Base-by-base conservation (phyloP, 2,888 invertebrate genomes). In the Odontocolon sp. region DNA sequence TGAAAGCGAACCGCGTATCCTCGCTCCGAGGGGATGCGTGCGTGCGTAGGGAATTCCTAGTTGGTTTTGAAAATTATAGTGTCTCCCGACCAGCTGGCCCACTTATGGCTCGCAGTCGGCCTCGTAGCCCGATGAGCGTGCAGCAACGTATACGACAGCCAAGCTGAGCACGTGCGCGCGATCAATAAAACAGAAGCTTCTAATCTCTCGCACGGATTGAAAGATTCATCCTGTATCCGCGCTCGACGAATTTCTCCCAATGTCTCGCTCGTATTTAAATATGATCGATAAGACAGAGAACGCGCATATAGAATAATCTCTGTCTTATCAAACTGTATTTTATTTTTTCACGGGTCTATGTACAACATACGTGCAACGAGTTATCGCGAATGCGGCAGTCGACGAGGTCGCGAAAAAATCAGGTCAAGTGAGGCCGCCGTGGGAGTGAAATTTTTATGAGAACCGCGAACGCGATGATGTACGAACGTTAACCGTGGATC, bases 151-250 rank as follows among this genome's bases (percentile, higher is more conserved):
- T 66, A 83, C 84, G 79, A 78, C 73, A 47, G 56, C 23, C 54
- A 40, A 70, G 52, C 18, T 23, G 75, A 88, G 83, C 88, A 88
- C 88, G 88, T 88, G 88, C 83, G 81, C 82, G 74, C 87, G 88
- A 88, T 88, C 88, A 88, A 88, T 88, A 88, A 87, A 71, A 84
- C 82, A 79, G 75, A 79, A 70, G 63, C 70, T 57, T 71, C 70
- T 75, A 63, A 74, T 70, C 67, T 75, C 31, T 75, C 67, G 40
- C 40, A 50, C 56, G 56, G 56, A 68, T 71, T 67, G 3, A 47
- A 71, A 52, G 59, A 63, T 8, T 33, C 18, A 54, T 54, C 54
- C 31, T 33, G n/a, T 16, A 2, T n/a, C n/a, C n/a, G n/a, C n/a
- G n/a, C n/a, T n/a, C n/a, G n/a, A n/a, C n/a, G n/a, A n/a, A n/a